Evolutionary conservation across 2,797 vertebrate species (phyloP), one percentile per base, ranked within the genome.

Genomic region (Huso huso): DNA sequence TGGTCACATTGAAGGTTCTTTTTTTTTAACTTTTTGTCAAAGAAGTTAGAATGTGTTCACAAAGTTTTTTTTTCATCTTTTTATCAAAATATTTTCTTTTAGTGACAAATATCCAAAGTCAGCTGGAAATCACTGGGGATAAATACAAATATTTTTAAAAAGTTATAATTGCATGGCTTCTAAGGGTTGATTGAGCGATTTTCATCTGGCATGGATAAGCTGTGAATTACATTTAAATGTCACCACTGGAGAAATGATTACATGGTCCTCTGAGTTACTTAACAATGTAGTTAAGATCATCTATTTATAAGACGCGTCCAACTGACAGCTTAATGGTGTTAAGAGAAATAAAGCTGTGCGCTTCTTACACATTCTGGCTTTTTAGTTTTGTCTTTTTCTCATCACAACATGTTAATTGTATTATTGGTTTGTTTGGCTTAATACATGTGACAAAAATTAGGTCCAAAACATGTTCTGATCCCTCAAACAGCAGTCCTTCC

Each of bases 251-350:
- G 71, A 10, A 69, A 64, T 66, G 67, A 66, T 71, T 72, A 63
- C 49, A 49, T 8, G 59, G 6, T 64, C 55, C 65, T 65, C 60
- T 75, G 18, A 23, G 13, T 13, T 61, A 9, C 61, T 66, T 37
- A 37, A 37, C 37, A 37, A 37, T 5, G 4, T 70, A 11, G 52
- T 62, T 23, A 11, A 59, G 67, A 72, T 73, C 77, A 74, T 8
- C 49, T 70, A 49, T 10, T 79, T 81, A 75, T 77, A 72, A 77
- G 64, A 68, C 74, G 77, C n/a, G 59, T 10, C 62, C 70, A 65
- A 68, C 8, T 81, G 78, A 77, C 75, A 77, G 51, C 68, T 69
- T 68, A 74, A 70, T 70, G 64, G 70, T 74, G 73, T 8, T 69
- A 37, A 37, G 37, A n/a, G 73, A 66, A 72, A 73, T 48, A 60